Evolutionary conservation across 2,888 invertebrate species (phyloP).

Genomic region (Drosophila mercatorum): DNA sequence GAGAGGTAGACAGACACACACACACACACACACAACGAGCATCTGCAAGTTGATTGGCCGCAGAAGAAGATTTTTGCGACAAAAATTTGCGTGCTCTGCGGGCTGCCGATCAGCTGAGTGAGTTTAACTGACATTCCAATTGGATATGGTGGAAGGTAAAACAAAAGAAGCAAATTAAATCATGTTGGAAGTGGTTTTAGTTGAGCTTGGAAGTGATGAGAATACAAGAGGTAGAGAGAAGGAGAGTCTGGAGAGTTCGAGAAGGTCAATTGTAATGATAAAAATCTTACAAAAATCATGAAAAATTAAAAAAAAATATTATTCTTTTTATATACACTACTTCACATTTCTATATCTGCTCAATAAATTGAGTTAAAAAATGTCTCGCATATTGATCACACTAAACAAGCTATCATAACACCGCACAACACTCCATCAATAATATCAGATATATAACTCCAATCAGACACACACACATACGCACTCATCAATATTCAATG

Average conservation of each 20-base stretch:
- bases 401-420: conserved; percentile 1
- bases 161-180: background rate
- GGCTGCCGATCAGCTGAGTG: conserved; percentile 16
- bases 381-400: conserved; percentile 36
- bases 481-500: conserved; percentile 51
- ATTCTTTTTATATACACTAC: background rate
- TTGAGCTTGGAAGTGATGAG: background rate
- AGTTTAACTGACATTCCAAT: conserved; percentile 9
- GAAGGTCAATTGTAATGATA: too few species aligned
- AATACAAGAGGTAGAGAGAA: background rate
- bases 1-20: too few species aligned
- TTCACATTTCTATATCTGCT: background rate
- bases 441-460: conserved; percentile 22
- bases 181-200: background rate
- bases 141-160: background rate
- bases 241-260: too few species aligned
- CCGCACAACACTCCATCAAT: conserved; percentile 27
- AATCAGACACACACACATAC: conserved; percentile 25
- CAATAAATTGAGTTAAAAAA: background rate
- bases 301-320: too few species aligned
- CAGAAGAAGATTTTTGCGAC: conserved; percentile 19
- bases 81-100: conserved; percentile 10
- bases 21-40: background rate
- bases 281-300: too few species aligned
- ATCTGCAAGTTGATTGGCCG: conserved; percentile 41